Evolutionary conservation across 1,140 invertebrate species (phyloP), one percentile per base, ranked within the genome.

Genomic region (Drosophila triauraria): DNA sequence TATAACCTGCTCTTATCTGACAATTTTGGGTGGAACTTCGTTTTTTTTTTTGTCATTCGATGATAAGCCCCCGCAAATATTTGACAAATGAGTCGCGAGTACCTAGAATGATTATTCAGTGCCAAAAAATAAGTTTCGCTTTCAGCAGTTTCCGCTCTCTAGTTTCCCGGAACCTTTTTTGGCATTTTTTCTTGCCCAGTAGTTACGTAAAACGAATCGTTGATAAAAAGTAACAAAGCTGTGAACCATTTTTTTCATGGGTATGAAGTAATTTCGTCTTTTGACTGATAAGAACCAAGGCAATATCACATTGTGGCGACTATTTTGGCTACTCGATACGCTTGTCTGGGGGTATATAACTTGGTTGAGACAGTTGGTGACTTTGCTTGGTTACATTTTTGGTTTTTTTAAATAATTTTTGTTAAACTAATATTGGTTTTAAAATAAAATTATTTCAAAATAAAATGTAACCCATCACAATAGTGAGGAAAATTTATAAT

Each of bases 231-330:
- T 23, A 72, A 60, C 53, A 71, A 59, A 71, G 40, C 7, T 48
- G 68, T 60, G 62, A 56, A 70, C 40, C 63, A 32, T 42, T 59
- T 59, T 56, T 58, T 44, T 15, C 44, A 40, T 46, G 54, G 67
- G 51, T 74, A 74, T 74, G 67, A 74, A 74, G 70, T 74, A 72
- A 74, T 51, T 72, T 74, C 40, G 46, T 25, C 70, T 40, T 57
- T 50, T 27, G 53, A 27, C 44, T 60, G 70, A 74, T 74, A 74
- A 74, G 70, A 47, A 38, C 17, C 67, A 43, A 71, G 53, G 53
- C 69, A 58, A 42, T 71, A 50, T 50, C 43, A 42, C 20, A n/a
- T 38, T 25, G 58, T 38, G 12, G 13, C 27, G 27, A 67, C 13
- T 64, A 44, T 47, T 71, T 35, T 48, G 35, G 27, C 40, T 71